Conservation (phyloP, 2,888 invertebrate species). For the Catocala sponsa region DNA sequence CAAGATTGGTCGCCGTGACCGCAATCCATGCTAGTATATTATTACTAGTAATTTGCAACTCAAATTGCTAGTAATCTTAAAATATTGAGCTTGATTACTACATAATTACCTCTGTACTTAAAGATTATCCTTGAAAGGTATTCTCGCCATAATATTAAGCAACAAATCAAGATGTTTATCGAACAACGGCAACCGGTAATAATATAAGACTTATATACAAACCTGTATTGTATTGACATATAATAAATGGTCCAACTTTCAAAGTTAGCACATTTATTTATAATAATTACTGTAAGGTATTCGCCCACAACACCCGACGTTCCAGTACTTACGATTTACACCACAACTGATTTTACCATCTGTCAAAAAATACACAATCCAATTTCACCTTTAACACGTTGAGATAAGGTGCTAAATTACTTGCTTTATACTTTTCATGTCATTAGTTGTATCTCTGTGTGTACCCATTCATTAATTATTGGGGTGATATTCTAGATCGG, state of each 20-base stretch:
- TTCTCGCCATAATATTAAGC: slow-evolving; percentile 11
- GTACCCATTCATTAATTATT: slow-evolving; percentile 71
- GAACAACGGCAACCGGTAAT: slow-evolving; percentile 7
- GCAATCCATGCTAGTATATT: too few relatives aligned
- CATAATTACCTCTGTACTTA: slow-evolving; percentile 11
- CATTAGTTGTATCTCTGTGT: slow-evolving; percentile 52
- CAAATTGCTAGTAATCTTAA: too few relatives aligned
- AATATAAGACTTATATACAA: slow-evolving; percentile 39
- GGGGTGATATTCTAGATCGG: slow-evolving; percentile 49
- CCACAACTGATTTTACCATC: slow-evolving; percentile 54
- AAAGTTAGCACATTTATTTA: slow-evolving; percentile 76
- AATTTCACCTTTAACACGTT: slow-evolving; percentile 36
- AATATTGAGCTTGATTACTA: slow-evolving; percentile 5
- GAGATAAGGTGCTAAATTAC: slow-evolving; percentile 35
- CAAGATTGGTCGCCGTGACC: too few relatives aligned
- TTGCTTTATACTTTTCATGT: slow-evolving; percentile 42
- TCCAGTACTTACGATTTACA: slow-evolving; percentile 62
- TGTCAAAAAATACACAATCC: slow-evolving; percentile 36
- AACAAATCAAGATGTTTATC: slow-evolving; percentile 28
- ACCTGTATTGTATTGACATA: slow-evolving; percentile 59
- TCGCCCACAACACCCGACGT: slow-evolving; percentile 67
- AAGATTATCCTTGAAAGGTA: slow-evolving; percentile 6
- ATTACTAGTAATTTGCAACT: too few relatives aligned
- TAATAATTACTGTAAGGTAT: slow-evolving; percentile 77
- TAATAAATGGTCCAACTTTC: slow-evolving; percentile 63